These are phyloP conservation scores for Erpobdella octoculata DNA, from an alignment of 2,888 invertebrate genomes.

Conservation along the genomic window DNA sequence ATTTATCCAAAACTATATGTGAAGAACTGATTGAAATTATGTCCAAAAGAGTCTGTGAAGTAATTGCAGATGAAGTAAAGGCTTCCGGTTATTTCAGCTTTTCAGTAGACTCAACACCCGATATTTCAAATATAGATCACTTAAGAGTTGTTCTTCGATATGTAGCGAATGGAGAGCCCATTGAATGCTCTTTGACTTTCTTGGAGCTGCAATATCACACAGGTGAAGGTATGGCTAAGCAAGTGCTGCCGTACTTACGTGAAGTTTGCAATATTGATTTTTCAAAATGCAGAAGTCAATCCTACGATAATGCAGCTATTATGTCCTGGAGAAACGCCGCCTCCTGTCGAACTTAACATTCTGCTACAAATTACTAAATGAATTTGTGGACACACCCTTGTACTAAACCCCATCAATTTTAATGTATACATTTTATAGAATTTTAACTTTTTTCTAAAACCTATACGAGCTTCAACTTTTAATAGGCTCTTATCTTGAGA, in stretches of 20 bases:
- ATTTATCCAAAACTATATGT: not conserved
- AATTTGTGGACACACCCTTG: too few relatives aligned
- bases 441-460: too few relatives aligned
- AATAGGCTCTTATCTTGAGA: too few relatives aligned
- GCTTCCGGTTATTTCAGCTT: constrained; percentile 1
- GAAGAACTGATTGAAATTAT: constrained; percentile 1
- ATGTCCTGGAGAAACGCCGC: too few relatives aligned
- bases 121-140: too few relatives aligned
- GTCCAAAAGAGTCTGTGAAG: constrained; percentile 1
- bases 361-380: too few relatives aligned
- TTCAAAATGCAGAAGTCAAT: not conserved
- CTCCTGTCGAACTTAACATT: too few relatives aligned
- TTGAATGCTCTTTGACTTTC: not conserved
- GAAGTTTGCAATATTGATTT: not conserved
- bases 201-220: not conserved
- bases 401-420: too few relatives aligned
- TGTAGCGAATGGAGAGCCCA: not conserved
- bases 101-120: not conserved
- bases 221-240: not conserved
- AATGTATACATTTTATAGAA: too few relatives aligned
- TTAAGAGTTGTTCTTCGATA: not conserved
- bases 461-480: too few relatives aligned
- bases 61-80: not conserved
- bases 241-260: not conserved
- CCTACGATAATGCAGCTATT: not conserved